Evolutionary conservation across 2,113 vertebrate genomes (phyloP).

Genomic region (Nesogale talazaci): DNA sequence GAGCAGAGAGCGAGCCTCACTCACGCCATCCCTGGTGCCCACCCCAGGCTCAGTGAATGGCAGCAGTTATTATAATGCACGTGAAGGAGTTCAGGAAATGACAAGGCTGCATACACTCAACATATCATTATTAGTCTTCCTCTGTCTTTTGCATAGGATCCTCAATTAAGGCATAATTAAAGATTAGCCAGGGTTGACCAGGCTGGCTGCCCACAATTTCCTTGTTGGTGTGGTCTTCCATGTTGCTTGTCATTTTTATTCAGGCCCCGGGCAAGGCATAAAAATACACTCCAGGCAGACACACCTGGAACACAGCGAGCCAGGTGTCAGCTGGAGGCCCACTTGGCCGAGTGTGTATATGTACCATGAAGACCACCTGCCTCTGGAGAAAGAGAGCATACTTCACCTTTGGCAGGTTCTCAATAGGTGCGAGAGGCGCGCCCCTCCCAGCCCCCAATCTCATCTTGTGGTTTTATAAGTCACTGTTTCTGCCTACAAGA

Average conservation of each 20-base stretch:
- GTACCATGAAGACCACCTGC: not conserved
- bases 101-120: constrained; percentile 60
- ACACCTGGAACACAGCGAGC: not conserved
- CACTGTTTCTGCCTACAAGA: not conserved
- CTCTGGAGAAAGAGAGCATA: not conserved
- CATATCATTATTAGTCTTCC: constrained; percentile 66
- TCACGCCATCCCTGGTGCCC: not conserved
- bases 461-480: not conserved
- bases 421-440: not conserved
- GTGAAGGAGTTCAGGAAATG: constrained; percentile 62
- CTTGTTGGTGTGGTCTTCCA: constrained; percentile 60
- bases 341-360: not conserved
- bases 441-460: too few species aligned
- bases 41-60: constrained; percentile 1
- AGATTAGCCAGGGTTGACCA: constrained; percentile 74
- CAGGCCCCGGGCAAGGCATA: constrained; percentile 69
- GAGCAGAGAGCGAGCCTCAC: not conserved
- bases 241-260: constrained; percentile 71
- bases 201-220: constrained; percentile 69
- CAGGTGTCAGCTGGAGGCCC: not conserved
- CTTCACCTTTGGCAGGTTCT: not conserved
- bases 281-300: constrained; percentile 51
- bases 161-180: constrained; percentile 75
- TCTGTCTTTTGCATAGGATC: constrained; percentile 51
- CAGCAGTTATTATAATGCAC: constrained; percentile 49